Evolutionary conservation across 2,888 invertebrate species (phyloP).

Genomic region (Chrysolina americana): DNA sequence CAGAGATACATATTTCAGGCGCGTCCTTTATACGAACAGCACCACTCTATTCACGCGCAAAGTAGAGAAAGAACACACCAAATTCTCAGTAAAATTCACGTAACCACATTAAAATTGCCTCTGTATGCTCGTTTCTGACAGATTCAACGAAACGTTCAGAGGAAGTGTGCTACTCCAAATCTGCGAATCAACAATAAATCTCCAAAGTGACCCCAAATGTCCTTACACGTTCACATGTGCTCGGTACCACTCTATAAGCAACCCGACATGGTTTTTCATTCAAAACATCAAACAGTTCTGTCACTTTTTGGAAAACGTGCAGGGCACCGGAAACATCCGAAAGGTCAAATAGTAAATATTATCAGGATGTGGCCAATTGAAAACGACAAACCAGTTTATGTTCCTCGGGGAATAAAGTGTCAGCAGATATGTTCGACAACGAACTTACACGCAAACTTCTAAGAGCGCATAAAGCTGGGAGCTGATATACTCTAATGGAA

Average conservation of each 20-base stretch:
- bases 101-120: too few species aligned
- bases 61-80: too few species aligned
- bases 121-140: too few species aligned
- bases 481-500: conserved; percentile 15
- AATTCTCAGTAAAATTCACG: too few species aligned
- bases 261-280: conserved; percentile 1
- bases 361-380: conserved; percentile 55
- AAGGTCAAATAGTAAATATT: conserved; percentile 39
- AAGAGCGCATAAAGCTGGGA: conserved; percentile 14
- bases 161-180: not conserved
- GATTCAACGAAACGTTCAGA: not conserved
- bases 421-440: conserved; percentile 31
- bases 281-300: conserved; percentile 25
- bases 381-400: conserved; percentile 52
- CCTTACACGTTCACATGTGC: not conserved
- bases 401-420: conserved; percentile 36
- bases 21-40: too few species aligned
- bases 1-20: too few species aligned
- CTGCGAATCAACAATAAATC: not conserved
- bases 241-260: conserved; percentile 4
- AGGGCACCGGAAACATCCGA: conserved; percentile 52
- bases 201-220: not conserved
- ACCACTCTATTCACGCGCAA: too few species aligned
- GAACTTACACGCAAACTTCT: conserved; percentile 15
- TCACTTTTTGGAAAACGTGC: conserved; percentile 24